Percentiles rank a stretch among this genome's conserved stretches.
Evolutionary conservation across 2,113 vertebrate genomes (phyloP).

Genomic region (Balaenoptera acutorostrata): DNA sequence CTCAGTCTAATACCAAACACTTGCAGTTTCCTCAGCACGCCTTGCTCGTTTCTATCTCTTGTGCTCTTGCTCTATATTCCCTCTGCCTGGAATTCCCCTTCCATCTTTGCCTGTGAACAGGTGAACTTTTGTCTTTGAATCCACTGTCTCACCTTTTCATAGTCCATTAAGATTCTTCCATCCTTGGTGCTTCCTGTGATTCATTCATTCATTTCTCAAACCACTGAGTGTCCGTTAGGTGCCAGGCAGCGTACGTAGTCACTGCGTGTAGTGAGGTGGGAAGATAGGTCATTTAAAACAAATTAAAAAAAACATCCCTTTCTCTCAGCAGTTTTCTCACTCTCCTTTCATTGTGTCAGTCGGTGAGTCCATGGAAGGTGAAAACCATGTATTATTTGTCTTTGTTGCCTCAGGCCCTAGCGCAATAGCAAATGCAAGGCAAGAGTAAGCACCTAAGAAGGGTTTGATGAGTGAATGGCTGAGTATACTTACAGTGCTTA

Average conservation of each 20-base stretch:
- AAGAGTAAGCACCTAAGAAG: neutral
- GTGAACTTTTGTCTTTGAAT: neutral
- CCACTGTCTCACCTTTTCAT: neutral
- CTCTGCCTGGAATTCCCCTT: neutral
- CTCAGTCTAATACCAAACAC: neutral
- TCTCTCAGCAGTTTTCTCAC: neutral
- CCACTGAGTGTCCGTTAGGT: neutral
- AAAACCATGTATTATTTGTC: neutral
- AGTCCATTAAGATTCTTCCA: neutral
- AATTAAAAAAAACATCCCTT: neutral
- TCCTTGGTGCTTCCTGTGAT: neutral
- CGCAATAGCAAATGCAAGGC: neutral
- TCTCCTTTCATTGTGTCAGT: neutral
- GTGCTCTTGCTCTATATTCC: neutral
- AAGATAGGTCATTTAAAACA: neutral
- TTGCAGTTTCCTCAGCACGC: neutral
- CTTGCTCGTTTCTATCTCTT: neutral
- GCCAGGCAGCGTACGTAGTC: neutral
- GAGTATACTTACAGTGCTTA: neutral
- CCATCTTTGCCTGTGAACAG: neutral
- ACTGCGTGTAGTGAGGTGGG: neutral
- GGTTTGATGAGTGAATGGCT: neutral
- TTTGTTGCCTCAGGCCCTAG: neutral
- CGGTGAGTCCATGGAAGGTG: neutral
- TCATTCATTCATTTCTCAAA: neutral